phyloP scores from a whole-genome alignment of 2,113 vertebrate genomes.

The Benitochromis conjunctus region DNA sequence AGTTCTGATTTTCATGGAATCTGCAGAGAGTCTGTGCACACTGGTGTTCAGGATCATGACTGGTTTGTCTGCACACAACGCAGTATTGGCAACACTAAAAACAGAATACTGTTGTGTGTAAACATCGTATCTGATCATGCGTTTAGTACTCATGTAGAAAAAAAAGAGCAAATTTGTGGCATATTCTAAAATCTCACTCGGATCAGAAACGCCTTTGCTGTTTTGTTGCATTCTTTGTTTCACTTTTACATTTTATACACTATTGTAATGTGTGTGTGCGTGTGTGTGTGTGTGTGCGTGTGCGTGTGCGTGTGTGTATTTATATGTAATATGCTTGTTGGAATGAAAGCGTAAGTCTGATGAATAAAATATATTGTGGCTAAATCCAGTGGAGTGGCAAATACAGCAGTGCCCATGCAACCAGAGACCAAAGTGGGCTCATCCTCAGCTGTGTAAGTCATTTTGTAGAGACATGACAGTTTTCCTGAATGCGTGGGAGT shows the following conservation, averaged over 20 bases:
- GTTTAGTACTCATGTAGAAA: not conserved
- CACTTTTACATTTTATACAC: not conserved
- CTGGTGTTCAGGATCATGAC: not conserved
- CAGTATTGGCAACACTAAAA: not conserved
- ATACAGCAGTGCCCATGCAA: not conserved
- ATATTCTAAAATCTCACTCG: not conserved
- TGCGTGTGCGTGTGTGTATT: not conserved
- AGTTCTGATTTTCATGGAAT: not conserved
- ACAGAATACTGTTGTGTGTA: not conserved
- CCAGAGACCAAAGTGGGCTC: not conserved
- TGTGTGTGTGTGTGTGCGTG: not conserved
- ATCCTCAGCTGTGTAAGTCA: not conserved
- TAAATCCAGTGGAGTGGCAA: not conserved
- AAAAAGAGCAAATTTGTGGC: not conserved
- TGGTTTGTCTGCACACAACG: not conserved
- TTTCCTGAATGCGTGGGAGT: not conserved
- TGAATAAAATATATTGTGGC: not conserved
- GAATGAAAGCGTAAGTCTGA: not conserved
- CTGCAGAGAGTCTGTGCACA: not conserved
- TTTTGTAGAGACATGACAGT: not conserved
- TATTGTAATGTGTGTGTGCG: too few relatives aligned
- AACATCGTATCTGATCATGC: not conserved
- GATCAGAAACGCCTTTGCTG: not conserved
- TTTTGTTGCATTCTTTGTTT: not conserved
- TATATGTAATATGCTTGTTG: not conserved